A percentile compares a stretch with the other conserved stretches of the same genome.
These are phyloP conservation scores for Nezara viridula DNA, from an alignment of 2,888 invertebrate species.

Conservation along the genomic window DNA sequence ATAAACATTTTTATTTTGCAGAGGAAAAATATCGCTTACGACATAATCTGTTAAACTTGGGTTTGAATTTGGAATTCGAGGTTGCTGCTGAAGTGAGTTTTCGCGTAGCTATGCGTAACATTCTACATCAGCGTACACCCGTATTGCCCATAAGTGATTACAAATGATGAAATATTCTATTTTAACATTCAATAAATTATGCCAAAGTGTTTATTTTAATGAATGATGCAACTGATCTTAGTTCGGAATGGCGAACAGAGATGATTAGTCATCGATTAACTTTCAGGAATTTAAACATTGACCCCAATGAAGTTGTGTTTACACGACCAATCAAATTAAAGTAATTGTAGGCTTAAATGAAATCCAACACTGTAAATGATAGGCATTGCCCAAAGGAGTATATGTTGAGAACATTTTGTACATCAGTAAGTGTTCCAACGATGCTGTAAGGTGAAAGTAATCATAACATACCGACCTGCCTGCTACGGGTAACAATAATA, in stretches of 20 bases:
- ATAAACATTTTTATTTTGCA: no score
- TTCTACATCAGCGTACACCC: no score
- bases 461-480: background rate
- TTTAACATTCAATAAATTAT: no score
- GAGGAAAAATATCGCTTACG: no score
- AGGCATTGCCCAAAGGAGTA: background rate
- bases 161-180: no score
- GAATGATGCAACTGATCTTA: no score
- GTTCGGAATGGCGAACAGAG: background rate
- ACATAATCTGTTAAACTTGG: no score
- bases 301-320: background rate
- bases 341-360: background rate
- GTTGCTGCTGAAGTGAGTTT: no score
- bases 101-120: no score
- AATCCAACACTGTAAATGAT: background rate
- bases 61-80: no score
- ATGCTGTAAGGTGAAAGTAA: background rate
- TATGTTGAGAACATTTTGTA: background rate
- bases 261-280: background rate
- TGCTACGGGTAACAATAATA: background rate
- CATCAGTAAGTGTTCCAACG: background rate
- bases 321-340: background rate
- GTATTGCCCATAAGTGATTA: no score
- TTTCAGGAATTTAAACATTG: background rate
- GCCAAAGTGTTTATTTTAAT: no score